A percentile compares a stretch with the other conserved stretches of the same genome.
These are phyloP conservation scores for Chamaetylas fuelleborni DNA, from an alignment of 2,113 vertebrate species.

Conservation along the genomic window DNA sequence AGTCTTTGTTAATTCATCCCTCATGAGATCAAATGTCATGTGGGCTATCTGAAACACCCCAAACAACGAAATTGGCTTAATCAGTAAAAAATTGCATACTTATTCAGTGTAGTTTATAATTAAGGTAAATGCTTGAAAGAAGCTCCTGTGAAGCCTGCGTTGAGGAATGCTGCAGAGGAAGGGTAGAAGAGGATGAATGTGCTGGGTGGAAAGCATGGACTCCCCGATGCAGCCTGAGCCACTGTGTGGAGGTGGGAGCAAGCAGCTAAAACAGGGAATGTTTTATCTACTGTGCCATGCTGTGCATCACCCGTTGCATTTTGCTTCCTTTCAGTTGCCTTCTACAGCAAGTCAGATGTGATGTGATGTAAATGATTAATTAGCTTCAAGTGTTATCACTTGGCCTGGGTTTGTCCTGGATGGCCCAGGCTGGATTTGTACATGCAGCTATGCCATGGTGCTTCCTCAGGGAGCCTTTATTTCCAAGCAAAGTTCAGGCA, in stretches of 20 bases:
- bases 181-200: too few relatives aligned
- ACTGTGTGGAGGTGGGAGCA: accelerated
- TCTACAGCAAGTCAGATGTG: neutral
- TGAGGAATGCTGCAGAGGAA: neutral
- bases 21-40: neutral
- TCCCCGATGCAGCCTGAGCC: neutral
- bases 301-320: neutral
- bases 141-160: neutral
- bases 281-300: neutral
- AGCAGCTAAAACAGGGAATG: neutral
- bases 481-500: neutral
- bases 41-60: neutral
- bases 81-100: neutral
- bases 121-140: neutral
- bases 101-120: neutral
- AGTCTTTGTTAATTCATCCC: neutral
- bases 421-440: neutral
- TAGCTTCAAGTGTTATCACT: neutral
- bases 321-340: neutral
- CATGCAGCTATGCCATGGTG: neutral
- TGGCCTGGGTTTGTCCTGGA: neutral
- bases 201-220: neutral
- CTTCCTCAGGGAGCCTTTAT: neutral
- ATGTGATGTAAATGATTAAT: neutral
- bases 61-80: neutral